Base-by-base conservation (phyloP, 2,888 invertebrate species). In the Octodonta nipae region DNA sequence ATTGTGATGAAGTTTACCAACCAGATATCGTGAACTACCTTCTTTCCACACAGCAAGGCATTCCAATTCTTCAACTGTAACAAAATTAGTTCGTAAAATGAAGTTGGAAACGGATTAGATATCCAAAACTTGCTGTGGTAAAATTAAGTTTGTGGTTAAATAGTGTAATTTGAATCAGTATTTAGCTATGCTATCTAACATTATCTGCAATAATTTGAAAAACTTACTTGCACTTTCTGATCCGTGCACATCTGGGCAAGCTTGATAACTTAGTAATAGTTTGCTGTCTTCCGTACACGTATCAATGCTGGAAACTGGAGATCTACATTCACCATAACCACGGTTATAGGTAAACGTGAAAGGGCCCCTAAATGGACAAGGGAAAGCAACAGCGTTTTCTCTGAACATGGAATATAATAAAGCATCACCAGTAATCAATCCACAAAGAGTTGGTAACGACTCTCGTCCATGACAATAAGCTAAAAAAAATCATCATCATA, bases 1-100 rank as follows among this genome's bases (percentile, higher is more conserved):
- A 60, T 78, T 78, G 67, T 87, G 86, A 52, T 85, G 83, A 39
- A 91, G 74, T 61, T 86, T 80, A 32, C 89, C 89, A 35, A 91
- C 88, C 44, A 91, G 70, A 66, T 88, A 91, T 35, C 88, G 73
- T 32, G 85, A 78, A 54, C 87, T 88, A 34, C 91, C 89, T 60
- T 91, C 91, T 64, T 89, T 89, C 91, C 91, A 91, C 35, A 81
- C 79, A 3, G 89, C 91, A 48, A 89, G 64, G 55, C 91, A 91
- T 54, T 88, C 85, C 32, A 91, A 67, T 58, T 89, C 88, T 61
- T 89, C 89, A 47, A 86, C 89, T 87, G 66, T 40, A 71, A 70
- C 40, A n/a, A n/a, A n/a, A n/a, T n/a, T n/a, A n/a, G n/a, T n/a
- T n/a, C n/a, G n/a, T n/a, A n/a, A n/a, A n/a, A n/a, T n/a, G n/a